Evolutionary conservation across 2,888 invertebrate genomes (phyloP).

Genomic region (Agrilus cyanescens): DNA sequence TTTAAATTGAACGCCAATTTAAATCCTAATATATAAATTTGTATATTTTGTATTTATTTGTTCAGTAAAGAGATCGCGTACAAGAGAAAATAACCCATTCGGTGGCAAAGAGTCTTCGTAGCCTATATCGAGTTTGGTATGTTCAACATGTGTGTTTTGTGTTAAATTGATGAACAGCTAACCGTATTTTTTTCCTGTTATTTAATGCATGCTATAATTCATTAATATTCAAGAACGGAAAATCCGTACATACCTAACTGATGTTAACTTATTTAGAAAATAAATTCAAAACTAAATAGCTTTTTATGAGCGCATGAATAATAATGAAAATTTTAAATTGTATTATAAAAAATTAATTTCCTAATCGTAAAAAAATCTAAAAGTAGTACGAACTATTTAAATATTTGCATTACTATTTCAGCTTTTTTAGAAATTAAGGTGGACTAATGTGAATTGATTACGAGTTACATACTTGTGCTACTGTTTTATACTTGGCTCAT

Average conservation of each 20-base stretch:
- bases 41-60: constrained; percentile 7
- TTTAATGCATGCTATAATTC: neutral
- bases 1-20: no score
- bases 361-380: neutral
- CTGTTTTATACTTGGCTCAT: neutral
- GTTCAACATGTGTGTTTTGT: constrained; percentile 17
- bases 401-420: no score
- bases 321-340: no score
- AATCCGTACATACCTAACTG: no score
- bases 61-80: constrained; percentile 65
- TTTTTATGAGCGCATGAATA: no score
- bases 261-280: no score
- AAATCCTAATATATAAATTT: no score
- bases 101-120: constrained; percentile 45
- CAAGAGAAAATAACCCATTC: constrained; percentile 57
- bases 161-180: constrained; percentile 2
- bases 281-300: no score
- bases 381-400: neutral
- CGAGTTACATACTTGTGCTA: neutral
- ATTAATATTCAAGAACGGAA: neutral
- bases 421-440: no score
- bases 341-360: neutral
- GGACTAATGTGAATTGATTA: neutral
- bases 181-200: constrained; percentile 20
- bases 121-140: constrained; percentile 24